These are phyloP conservation scores for Perodicticus potto DNA, from an alignment of 2,797 vertebrate genomes.

Conservation along the genomic window DNA sequence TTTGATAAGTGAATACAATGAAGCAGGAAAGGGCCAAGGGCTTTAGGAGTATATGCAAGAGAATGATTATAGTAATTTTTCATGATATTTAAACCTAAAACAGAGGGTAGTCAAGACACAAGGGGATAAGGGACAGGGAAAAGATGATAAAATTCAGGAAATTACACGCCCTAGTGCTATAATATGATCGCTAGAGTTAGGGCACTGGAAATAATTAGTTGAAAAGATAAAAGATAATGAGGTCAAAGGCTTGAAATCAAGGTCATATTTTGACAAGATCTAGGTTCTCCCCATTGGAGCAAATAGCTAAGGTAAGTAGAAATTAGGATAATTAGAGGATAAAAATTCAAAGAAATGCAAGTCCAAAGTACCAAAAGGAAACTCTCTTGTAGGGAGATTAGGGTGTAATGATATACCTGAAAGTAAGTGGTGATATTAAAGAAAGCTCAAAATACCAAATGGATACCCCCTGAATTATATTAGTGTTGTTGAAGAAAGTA, in stretches of 20 bases:
- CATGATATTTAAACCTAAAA: not conserved
- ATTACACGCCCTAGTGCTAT: not conserved
- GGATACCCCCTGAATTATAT: not conserved
- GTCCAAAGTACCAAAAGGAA: not conserved
- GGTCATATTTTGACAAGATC: not conserved
- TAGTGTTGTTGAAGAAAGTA: not conserved
- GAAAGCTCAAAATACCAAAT: not conserved
- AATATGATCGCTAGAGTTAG: not conserved
- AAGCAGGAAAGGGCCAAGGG: not conserved
- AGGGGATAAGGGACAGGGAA: not conserved
- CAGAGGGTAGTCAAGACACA: not conserved
- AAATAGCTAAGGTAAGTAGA: not conserved
- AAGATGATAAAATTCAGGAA: not conserved
- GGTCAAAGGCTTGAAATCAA: not conserved
- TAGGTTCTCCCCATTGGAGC: not conserved
- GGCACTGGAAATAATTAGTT: not conserved
- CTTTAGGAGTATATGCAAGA: not conserved
- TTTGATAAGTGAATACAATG: constrained; percentile 15
- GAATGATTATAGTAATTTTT: not conserved
- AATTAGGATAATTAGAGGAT: not conserved
- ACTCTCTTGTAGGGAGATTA: not conserved
- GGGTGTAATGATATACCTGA: not conserved
- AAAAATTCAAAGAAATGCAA: not conserved
- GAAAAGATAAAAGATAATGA: not conserved
- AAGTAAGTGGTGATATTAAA: not conserved